These are phyloP conservation scores for Corythoichthys haematopterus DNA, from an alignment of 2,113 vertebrate genomes.

Conservation along the genomic window DNA sequence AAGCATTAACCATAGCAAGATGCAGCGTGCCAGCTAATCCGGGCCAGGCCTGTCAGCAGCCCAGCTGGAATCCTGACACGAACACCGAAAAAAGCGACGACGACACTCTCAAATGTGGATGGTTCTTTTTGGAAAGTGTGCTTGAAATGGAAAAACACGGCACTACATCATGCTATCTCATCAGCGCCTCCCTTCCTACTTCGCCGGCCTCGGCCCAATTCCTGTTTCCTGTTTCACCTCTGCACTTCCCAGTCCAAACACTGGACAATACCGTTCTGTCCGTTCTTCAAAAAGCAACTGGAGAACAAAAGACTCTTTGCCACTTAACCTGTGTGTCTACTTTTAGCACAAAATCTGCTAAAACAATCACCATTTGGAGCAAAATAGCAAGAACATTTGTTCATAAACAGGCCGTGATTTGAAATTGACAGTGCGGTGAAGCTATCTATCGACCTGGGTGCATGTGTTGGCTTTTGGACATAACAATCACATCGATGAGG, in stretches of 20 bases:
- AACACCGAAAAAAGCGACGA: constrained; percentile 23
- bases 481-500: constrained; percentile 62
- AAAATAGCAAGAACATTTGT: not conserved
- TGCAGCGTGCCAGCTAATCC: constrained; percentile 71
- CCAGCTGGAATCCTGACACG: constrained; percentile 57
- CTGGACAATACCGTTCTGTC: constrained; percentile 40
- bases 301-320: constrained; percentile 15
- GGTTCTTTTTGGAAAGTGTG: constrained; percentile 21
- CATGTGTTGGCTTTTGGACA: constrained; percentile 48
- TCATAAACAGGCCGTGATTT: no score
- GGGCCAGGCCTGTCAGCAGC: constrained; percentile 49
- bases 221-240: constrained; percentile 68
- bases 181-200: constrained; percentile 72
- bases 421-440: not conserved
- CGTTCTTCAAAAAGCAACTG: constrained; percentile 17
- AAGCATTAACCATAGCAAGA: constrained; percentile 71
- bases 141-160: constrained; percentile 31
- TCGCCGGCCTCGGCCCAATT: constrained; percentile 47
- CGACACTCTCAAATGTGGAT: not conserved
- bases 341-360: not conserved
- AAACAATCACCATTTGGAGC: not conserved
- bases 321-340: not conserved
- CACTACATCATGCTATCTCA: constrained; percentile 54
- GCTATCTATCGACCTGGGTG: constrained; percentile 49
- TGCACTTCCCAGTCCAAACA: constrained; percentile 61